These are phyloP conservation scores for Rhynchomys soricoides DNA, from an alignment of 2,113 vertebrate species.

Conservation along the genomic window DNA sequence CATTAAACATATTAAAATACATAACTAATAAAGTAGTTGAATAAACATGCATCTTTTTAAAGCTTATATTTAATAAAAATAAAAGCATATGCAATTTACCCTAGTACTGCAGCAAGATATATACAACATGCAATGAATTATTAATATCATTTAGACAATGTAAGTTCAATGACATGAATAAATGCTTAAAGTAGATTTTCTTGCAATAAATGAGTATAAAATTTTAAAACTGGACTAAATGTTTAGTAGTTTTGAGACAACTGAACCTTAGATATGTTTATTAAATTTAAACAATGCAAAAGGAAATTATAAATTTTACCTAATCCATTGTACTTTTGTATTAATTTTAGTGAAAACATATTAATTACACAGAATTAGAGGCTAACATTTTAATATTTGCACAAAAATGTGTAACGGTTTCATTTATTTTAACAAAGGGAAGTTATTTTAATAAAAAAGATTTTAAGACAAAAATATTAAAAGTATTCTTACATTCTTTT, in stretches of 20 bases:
- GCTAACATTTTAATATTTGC: not conserved
- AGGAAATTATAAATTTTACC: not conserved
- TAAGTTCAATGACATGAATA: slow-evolving; percentile 51
- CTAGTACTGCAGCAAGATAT: slow-evolving; percentile 39
- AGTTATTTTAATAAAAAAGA: not conserved
- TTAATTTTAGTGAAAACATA: not conserved
- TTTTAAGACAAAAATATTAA: not conserved
- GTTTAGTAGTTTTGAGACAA: not conserved
- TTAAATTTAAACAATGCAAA: not conserved
- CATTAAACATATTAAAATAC: slow-evolving; percentile 21
- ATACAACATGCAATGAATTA: not conserved
- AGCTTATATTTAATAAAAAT: slow-evolving; percentile 1
- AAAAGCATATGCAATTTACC: slow-evolving; percentile 53
- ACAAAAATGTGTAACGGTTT: not conserved
- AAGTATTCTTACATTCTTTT: not conserved
- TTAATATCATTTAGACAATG: not conserved
- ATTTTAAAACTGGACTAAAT: not conserved
- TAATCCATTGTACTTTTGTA: not conserved
- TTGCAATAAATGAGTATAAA: not conserved
- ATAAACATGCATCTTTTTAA: not conserved
- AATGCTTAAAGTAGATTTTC: not conserved
- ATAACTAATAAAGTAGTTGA: not conserved
- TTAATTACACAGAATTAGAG: not conserved
- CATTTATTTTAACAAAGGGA: not conserved
- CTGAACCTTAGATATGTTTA: slow-evolving; percentile 20